Percentiles rank a stretch among this genome's conserved stretches.
These are phyloP conservation scores for Galagoides demidoff DNA, from an alignment of 2,797 vertebrate genomes.

Conservation along the genomic window DNA sequence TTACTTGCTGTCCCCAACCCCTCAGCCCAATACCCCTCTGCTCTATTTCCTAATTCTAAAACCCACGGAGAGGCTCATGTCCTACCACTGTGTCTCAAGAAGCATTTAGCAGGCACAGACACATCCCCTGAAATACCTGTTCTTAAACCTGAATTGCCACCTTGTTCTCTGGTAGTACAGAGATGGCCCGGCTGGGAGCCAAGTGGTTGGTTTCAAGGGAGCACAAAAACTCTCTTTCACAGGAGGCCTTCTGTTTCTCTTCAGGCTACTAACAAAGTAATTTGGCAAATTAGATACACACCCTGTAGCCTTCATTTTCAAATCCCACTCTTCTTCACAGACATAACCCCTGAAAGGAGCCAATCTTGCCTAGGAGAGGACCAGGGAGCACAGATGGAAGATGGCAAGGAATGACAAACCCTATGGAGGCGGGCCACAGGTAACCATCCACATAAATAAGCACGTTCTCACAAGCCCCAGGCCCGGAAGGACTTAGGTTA, in stretches of 20 bases:
- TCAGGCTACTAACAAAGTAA: conserved; percentile 18
- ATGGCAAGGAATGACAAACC: neutral
- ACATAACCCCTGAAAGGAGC: neutral
- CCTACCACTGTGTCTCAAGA: conserved; percentile 49
- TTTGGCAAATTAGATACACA: neutral
- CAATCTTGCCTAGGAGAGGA: neutral
- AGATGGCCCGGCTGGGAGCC: conserved; percentile 43
- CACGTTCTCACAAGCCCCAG: neutral
- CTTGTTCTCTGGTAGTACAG: conserved; percentile 41
- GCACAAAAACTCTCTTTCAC: conserved; percentile 34
- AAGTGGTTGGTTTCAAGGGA: conserved; percentile 55
- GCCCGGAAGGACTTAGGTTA: neutral
- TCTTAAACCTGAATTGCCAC: conserved; percentile 79
- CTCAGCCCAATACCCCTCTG: neutral
- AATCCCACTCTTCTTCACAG: neutral
- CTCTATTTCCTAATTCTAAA: conserved; percentile 59
- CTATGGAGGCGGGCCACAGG: neutral
- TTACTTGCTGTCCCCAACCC: neutral
- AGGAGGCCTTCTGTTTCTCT: conserved; percentile 30
- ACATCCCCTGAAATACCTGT: conserved; percentile 80
- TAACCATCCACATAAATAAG: neutral
- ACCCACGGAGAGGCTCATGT: conserved; percentile 11
- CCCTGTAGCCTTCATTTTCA: neutral
- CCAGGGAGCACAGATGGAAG: neutral
- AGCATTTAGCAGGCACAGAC: conserved; percentile 67